phyloP scores from a whole-genome alignment of 2,797 vertebrate genomes.

The Buphagus erythrorhynchus region DNA sequence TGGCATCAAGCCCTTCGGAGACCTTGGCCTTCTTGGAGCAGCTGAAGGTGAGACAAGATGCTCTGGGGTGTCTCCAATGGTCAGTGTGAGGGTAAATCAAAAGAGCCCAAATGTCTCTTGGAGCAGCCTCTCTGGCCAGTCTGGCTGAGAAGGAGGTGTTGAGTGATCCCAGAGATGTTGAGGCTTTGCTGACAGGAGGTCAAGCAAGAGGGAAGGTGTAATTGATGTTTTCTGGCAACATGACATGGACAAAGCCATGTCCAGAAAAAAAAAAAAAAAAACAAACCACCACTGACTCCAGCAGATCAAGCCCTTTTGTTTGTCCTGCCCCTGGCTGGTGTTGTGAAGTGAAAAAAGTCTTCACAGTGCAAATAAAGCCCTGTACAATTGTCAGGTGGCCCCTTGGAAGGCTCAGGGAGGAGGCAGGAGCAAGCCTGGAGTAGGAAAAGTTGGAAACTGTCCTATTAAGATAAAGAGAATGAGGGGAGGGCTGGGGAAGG shows the following conservation, averaged over 20 bases:
- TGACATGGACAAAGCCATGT: not conserved
- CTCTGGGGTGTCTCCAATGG: not conserved
- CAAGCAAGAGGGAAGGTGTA: not conserved
- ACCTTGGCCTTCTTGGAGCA: not conserved
- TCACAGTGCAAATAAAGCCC: not conserved
- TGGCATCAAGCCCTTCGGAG: not conserved
- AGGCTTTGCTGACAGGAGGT: not conserved
- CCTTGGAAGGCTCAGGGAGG: not conserved
- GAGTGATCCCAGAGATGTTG: not conserved
- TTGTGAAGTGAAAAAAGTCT: not conserved
- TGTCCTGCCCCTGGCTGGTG: not conserved
- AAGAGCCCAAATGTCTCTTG: not conserved
- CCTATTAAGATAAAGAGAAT: not conserved
- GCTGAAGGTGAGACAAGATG: not conserved
- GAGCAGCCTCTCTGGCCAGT: not conserved
- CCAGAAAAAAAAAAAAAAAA: not conserved
- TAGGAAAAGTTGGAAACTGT: not conserved
- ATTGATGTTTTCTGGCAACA: not conserved
- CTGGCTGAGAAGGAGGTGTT: not conserved
- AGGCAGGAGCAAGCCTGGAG: not conserved
- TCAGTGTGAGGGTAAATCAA: rapidly evolving
- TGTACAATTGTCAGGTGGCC: not conserved
- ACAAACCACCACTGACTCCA: not conserved
- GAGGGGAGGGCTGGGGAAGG: not conserved
- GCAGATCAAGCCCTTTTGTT: not conserved